Evolutionary conservation across 2,888 invertebrate genomes (phyloP).

Genomic region (Lasioglossum figueresi): DNA sequence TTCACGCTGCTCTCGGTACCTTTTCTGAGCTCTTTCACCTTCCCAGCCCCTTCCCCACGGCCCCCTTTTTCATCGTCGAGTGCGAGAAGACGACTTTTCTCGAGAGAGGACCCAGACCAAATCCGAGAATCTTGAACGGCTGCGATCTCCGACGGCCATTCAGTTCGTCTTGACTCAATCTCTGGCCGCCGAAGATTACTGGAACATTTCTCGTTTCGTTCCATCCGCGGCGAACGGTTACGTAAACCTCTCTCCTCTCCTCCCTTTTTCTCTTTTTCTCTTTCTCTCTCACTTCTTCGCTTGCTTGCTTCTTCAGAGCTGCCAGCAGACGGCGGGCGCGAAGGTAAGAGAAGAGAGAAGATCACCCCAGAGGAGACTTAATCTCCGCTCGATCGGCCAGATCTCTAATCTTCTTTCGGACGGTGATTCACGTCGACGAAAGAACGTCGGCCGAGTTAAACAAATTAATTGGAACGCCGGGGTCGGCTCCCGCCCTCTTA

Average conservation of each 20-base stretch:
- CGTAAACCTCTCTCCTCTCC: conserved; percentile 26
- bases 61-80: conserved; percentile 13
- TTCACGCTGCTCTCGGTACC: conserved; percentile 13
- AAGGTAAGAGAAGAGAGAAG: neutral
- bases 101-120: conserved; percentile 41
- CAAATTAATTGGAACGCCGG: conserved; percentile 55
- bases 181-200: conserved; percentile 70
- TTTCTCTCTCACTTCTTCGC: neutral
- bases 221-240: conserved; percentile 27
- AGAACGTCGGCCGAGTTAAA: conserved; percentile 40
- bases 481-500: conserved; percentile 27
- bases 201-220: conserved; percentile 68
- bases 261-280: neutral
- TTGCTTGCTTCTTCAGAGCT: neutral
- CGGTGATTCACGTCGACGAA: conserved; percentile 39
- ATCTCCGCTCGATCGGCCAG: conserved; percentile 67
- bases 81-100: conserved; percentile 52
- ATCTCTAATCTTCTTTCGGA: conserved; percentile 67
- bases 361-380: conserved; percentile 44
- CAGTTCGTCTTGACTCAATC: conserved; percentile 65
- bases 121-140: conserved; percentile 65
- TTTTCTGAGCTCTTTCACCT: conserved; percentile 5
- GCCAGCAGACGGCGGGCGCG: neutral
- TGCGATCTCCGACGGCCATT: conserved; percentile 67
- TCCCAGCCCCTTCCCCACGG: neutral